A percentile compares a stretch with the other conserved stretches of the same genome.
These are phyloP conservation scores for Lutraria lutraria DNA, from an alignment of 2,888 invertebrate genomes.

Conservation along the genomic window DNA sequence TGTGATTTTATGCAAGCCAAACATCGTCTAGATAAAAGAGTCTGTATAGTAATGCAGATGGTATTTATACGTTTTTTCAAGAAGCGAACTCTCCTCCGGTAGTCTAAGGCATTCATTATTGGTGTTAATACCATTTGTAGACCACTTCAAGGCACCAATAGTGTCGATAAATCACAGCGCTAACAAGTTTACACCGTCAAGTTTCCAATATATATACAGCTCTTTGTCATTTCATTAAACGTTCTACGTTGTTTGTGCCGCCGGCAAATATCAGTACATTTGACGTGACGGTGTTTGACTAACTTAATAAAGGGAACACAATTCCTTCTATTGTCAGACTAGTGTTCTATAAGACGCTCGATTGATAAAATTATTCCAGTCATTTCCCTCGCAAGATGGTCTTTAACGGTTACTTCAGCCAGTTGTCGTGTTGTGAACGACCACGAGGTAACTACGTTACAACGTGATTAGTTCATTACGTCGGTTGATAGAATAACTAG, in stretches of 20 bases:
- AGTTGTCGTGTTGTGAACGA: background rate
- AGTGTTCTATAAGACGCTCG: background rate
- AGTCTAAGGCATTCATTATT: background rate
- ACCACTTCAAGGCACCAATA: background rate
- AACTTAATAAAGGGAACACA: background rate
- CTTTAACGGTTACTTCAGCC: background rate
- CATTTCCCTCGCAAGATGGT: background rate
- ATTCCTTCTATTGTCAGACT: background rate
- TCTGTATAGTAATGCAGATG: no score
- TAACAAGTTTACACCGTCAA: background rate
- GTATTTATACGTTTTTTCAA: no score
- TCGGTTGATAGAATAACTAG: background rate
- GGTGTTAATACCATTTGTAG: background rate
- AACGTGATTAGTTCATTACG: background rate
- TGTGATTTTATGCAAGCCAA: no score
- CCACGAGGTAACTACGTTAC: background rate
- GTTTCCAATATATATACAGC: background rate
- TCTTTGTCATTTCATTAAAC: background rate
- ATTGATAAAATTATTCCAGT: background rate
- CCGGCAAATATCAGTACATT: background rate
- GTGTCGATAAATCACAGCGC: background rate
- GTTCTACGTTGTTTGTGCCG: background rate
- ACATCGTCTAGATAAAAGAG: no score
- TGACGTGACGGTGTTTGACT: background rate
- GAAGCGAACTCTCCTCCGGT: no score